A percentile compares a stretch with the other conserved stretches of the same genome.
Evolutionary conservation across 2,888 invertebrate species (phyloP).

Genomic region (Athrips mouffetella): DNA sequence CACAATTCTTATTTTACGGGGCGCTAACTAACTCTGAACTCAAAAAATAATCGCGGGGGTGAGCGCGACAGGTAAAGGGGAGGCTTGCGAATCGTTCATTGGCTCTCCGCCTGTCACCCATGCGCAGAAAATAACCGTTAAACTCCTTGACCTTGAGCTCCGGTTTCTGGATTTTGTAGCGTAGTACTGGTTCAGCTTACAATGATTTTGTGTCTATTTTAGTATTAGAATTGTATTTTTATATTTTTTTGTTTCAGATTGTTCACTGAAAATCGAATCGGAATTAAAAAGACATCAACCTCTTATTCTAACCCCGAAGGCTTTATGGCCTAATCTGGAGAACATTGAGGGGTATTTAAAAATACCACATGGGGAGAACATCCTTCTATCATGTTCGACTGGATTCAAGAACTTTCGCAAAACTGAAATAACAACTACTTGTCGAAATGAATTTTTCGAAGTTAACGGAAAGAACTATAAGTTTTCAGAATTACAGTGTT

Average conservation of each 20-base stretch:
- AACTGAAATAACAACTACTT: slow-evolving; percentile 29
- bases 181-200: too few species aligned
- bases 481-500: slow-evolving; percentile 41
- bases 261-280: slow-evolving; percentile 34
- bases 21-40: too few species aligned
- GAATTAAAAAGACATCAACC: slow-evolving; percentile 35
- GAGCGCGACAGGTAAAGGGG: too few species aligned
- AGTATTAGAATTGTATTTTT: neutral
- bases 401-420: slow-evolving; percentile 27
- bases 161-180: too few species aligned
- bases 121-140: too few species aligned
- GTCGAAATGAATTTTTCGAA: slow-evolving; percentile 33
- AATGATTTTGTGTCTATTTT: slow-evolving; percentile 8
- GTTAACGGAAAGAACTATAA: slow-evolving; percentile 27
- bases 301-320: slow-evolving; percentile 26
- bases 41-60: too few species aligned
- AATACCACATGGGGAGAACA: slow-evolving; percentile 29
- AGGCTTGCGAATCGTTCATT: too few species aligned
- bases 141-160: too few species aligned
- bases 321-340: slow-evolving; percentile 27
- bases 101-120: too few species aligned
- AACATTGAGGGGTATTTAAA: slow-evolving; percentile 28
- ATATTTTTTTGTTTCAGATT: slow-evolving; percentile 38
- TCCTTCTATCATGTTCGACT: slow-evolving; percentile 39
- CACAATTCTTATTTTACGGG: too few species aligned